Percentiles rank a stretch among this genome's conserved stretches.
These are phyloP conservation scores for Orcinus orca DNA, from an alignment of 2,113 vertebrate species.

Conservation along the genomic window DNA sequence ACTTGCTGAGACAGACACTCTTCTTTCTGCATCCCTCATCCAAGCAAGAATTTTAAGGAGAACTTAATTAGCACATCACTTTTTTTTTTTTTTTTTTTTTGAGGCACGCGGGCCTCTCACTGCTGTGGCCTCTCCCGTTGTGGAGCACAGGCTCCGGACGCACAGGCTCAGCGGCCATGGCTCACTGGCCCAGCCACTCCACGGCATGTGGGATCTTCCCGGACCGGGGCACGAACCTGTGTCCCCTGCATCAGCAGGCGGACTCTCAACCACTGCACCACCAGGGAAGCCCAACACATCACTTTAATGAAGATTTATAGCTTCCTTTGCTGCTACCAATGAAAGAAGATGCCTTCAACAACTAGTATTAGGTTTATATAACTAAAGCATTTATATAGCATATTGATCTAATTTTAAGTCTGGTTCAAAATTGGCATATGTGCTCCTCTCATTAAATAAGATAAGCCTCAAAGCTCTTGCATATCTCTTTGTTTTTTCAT, in stretches of 20 bases:
- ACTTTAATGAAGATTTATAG: neutral
- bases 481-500: neutral
- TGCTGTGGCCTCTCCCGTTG: no score
- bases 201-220: no score
- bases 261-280: no score
- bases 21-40: neutral
- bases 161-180: no score
- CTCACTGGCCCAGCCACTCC: no score
- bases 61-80: neutral
- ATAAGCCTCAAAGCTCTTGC: neutral
- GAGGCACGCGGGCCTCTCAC: no score
- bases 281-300: neutral
- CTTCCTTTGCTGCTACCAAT: neutral
- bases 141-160: no score
- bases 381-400: neutral
- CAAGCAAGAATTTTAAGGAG: neutral
- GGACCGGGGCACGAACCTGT: accelerated
- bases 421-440: neutral
- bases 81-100: neutral
- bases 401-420: neutral
- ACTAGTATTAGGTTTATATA: neutral
- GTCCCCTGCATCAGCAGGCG: no score
- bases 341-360: constrained; percentile 19
- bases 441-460: constrained; percentile 1
- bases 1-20: neutral